phyloP scores from a whole-genome alignment of 2,888 invertebrate genomes.

The Sminthurides aquaticus region DNA sequence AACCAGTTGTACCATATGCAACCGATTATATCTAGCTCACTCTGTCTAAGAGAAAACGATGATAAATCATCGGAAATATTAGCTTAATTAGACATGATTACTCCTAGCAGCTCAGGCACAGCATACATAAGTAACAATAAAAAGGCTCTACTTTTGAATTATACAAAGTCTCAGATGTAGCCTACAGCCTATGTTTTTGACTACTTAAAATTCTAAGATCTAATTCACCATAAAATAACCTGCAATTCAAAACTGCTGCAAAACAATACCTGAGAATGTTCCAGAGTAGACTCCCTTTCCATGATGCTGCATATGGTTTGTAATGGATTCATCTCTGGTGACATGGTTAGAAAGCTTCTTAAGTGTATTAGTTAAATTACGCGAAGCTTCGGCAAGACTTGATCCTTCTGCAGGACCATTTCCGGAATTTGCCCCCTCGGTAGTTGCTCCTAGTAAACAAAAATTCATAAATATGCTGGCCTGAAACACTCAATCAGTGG shows the following conservation, averaged over 20 bases:
- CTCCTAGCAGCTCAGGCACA: too few relatives aligned
- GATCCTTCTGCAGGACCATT: constrained; percentile 25
- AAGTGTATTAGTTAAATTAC: constrained; percentile 83
- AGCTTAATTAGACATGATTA: too few relatives aligned
- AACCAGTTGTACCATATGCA: too few relatives aligned
- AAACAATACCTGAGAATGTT: constrained; percentile 64
- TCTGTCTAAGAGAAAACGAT: too few relatives aligned
- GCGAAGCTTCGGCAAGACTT: constrained; percentile 78
- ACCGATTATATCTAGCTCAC: too few relatives aligned
- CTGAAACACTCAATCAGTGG: neutral
- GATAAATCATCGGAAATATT: too few relatives aligned
- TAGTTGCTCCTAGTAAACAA: constrained; percentile 14
- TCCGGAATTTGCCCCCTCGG: constrained; percentile 12
- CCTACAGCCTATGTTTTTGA: too few relatives aligned
- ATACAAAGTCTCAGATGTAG: too few relatives aligned
- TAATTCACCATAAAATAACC: too few relatives aligned
- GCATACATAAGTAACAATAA: constrained; percentile 2
- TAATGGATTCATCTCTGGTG: constrained; percentile 74
- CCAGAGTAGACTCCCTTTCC: constrained; percentile 93
- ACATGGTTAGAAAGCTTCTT: constrained; percentile 84
- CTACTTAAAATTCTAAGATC: too few relatives aligned
- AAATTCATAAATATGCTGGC: neutral
- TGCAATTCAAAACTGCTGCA: too few relatives aligned
- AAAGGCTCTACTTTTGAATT: neutral
- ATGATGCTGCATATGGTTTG: constrained; percentile 86